Base-by-base conservation (phyloP, 2,797 vertebrate species). In the Synanceia verrucosa region DNA sequence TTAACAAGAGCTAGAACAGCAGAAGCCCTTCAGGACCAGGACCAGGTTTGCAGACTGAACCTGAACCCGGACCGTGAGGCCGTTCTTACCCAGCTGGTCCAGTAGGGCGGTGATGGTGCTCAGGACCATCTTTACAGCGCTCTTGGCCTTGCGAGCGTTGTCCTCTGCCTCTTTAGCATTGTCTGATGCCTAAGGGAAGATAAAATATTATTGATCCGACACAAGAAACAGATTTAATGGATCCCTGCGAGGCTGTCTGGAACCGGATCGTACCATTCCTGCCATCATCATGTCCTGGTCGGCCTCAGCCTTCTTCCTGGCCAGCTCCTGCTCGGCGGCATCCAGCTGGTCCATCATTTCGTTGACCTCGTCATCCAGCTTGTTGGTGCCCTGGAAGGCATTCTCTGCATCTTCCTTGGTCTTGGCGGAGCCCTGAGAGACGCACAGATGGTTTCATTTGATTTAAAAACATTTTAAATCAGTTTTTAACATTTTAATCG, bases 261-360 rank as follows among this genome's bases (percentile, higher is more conserved):
- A 2, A 5, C 10, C 6, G 2, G 18, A 10, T 58, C 36, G 0
- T 84, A 99, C 98, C 97, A 96, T 97, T 3, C 83, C 83, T 0
- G 97, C 97, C 97, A 98, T 97, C 95, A 96, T 98, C 96, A 97
- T 98, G 83, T 99, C 98, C 52, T 87, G 91, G 71, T 96, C 95
- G 0, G 97, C 97, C 24, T 95, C 96, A 0, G 90, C 91, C 80
- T 96, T 96, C 85, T 98, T 99, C 66, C 9, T 85, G 50, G 87
- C 85, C 65, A 99, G 93, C 73, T 97, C 96, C n/a, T 87, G 85
- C 78, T 99, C 97, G 0, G 96, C 97, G 0, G 91, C 87, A 4
- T 92, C 90, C 5, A 99, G 94, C 73, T 97, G 94, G 3, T 92
- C 91, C 94, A 98, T 91, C 97, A 99, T 95, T 48, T 84, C 66